phyloP scores from a whole-genome alignment of 2,113 vertebrate genomes.

The Xiphophorus hellerii region DNA sequence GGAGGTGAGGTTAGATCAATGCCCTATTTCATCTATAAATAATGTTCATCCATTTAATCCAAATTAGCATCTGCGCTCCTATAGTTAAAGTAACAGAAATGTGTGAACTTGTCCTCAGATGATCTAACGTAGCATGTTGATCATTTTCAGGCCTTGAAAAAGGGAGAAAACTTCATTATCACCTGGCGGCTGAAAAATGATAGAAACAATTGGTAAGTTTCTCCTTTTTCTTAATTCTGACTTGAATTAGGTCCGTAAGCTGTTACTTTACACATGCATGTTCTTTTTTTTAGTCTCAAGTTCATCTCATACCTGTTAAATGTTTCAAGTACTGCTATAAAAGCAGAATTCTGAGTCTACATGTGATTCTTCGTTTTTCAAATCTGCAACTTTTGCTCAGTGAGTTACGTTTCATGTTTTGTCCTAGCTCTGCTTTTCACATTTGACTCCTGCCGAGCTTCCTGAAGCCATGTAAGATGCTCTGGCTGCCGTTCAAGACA shows the following conservation, averaged over 20 bases:
- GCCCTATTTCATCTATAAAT: too few relatives aligned
- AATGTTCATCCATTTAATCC: too few relatives aligned
- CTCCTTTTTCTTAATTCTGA: background rate
- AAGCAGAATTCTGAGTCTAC: background rate
- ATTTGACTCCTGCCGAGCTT: constrained; percentile 42
- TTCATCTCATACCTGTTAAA: background rate
- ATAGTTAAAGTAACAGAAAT: background rate
- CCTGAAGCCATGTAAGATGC: constrained; percentile 49
- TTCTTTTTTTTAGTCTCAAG: background rate
- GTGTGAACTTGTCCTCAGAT: background rate
- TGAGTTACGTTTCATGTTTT: constrained; percentile 23
- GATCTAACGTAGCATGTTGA: constrained; percentile 19
- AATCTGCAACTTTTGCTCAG: constrained; percentile 31
- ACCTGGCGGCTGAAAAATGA: constrained; percentile 66
- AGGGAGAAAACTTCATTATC: constrained; percentile 5
- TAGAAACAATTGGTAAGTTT: constrained; percentile 83
- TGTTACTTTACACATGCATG: background rate
- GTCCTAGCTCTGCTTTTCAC: constrained; percentile 27
- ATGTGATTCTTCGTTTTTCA: constrained; percentile 10
- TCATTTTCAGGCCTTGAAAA: constrained; percentile 65
- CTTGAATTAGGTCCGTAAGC: background rate
- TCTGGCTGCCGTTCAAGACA: constrained; percentile 54
- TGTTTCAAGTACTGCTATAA: background rate
- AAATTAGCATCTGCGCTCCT: too few relatives aligned
- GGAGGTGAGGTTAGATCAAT: too few relatives aligned